Conservation (phyloP, 2,888 invertebrate genomes). For the Hermaeophaga mercurialis region DNA sequence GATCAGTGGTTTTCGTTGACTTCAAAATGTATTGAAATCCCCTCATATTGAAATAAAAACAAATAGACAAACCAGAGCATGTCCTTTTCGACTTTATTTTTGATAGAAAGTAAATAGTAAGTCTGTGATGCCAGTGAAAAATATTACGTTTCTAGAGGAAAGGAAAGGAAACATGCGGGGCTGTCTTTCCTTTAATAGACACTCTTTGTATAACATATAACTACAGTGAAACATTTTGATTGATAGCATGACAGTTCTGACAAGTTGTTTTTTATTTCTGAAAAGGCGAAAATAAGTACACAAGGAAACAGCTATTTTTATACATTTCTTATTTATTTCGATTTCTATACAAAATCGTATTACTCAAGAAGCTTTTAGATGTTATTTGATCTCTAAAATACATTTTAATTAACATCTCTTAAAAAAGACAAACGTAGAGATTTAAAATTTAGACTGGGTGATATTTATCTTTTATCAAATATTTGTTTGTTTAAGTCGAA, state of each 20-base stretch:
- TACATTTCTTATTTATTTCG: too few species aligned
- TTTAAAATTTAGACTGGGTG: too few species aligned
- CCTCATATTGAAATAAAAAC: background rate
- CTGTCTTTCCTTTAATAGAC: constrained; percentile 8
- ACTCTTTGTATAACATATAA: constrained; percentile 7
- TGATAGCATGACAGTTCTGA: background rate
- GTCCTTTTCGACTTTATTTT: constrained; percentile 5
- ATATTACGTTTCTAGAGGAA: constrained; percentile 2
- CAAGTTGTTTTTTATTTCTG: background rate
- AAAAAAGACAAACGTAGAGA: too few species aligned
- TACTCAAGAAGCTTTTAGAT: too few species aligned
- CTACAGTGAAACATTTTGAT: constrained; percentile 1
- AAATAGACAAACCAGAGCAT: background rate
- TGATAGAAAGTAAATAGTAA: constrained; percentile 10
- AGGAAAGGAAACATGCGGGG: background rate
- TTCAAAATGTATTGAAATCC: background rate
- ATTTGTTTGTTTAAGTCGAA: too few species aligned
- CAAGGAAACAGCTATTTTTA: too few species aligned
- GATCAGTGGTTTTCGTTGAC: background rate
- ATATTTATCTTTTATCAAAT: too few species aligned
- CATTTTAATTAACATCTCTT: too few species aligned
- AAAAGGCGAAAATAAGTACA: background rate
- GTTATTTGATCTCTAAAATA: too few species aligned
- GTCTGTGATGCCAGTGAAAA: constrained; percentile 12
- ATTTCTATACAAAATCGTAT: too few species aligned